These are phyloP conservation scores for Eristalis arbustorum DNA, from an alignment of 2,888 invertebrate species.

Conservation along the genomic window DNA sequence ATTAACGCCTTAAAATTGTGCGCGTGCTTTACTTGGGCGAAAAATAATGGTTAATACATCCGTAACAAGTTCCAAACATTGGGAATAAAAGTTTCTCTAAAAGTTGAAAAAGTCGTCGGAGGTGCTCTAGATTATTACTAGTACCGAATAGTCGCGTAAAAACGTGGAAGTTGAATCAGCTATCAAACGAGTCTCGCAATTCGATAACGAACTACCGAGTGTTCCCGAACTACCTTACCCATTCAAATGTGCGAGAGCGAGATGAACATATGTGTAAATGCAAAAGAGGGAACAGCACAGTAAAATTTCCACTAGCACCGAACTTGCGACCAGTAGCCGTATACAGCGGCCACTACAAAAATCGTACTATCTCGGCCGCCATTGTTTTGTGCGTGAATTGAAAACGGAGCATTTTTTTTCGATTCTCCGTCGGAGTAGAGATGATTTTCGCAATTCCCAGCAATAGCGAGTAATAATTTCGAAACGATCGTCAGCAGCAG, in stretches of 20 bases:
- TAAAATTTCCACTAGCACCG: constrained; percentile 9
- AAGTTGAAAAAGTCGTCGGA: background rate
- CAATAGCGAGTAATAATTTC: constrained; percentile 20
- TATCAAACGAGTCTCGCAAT: constrained; percentile 53
- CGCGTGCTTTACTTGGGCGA: constrained; percentile 42
- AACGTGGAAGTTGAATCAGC: constrained; percentile 57
- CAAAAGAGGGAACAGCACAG: constrained; percentile 45
- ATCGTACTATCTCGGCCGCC: constrained; percentile 67
- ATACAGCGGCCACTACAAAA: constrained; percentile 67
- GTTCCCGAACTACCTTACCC: constrained; percentile 45
- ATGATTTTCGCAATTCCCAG: constrained; percentile 40
- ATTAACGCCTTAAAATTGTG: constrained; percentile 51
- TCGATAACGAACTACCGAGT: constrained; percentile 19
- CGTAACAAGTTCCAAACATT: background rate
- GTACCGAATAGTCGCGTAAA: background rate
- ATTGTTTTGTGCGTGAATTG: constrained; percentile 68
- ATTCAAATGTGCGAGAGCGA: background rate
- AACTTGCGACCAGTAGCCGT: constrained; percentile 50
- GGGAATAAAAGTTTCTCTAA: background rate
- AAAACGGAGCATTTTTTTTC: constrained; percentile 67
- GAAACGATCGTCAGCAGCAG: background rate
- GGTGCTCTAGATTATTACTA: background rate
- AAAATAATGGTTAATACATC: background rate
- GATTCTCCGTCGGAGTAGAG: constrained; percentile 58
- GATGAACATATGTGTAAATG: constrained; percentile 26